Evolutionary conservation across 2,113 vertebrate species (phyloP).

Genomic region (Naja naja): DNA sequence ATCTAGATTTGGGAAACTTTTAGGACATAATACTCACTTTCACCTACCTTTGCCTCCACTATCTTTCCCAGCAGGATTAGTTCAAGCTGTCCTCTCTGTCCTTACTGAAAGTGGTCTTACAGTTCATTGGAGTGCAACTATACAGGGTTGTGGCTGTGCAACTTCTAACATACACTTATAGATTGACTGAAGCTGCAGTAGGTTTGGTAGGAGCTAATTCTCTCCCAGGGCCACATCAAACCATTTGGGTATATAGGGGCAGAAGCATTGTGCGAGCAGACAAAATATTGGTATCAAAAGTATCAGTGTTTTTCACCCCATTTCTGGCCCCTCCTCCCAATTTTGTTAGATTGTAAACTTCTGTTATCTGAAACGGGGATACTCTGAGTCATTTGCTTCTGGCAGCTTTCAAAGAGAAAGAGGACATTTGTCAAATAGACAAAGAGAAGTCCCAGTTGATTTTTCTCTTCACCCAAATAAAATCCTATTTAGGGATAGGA

Average conservation of each 20-base stretch:
- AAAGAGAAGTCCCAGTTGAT: not conserved
- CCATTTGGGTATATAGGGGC: not conserved
- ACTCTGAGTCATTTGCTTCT: not conserved
- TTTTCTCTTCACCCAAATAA: not conserved
- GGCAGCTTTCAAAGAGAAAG: not conserved
- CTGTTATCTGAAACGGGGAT: not conserved
- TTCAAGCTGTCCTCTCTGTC: not conserved
- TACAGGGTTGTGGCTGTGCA: not conserved
- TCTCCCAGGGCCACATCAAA: not conserved
- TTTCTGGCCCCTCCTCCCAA: not conserved
- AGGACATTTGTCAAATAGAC: not conserved
- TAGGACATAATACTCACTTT: not conserved
- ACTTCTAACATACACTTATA: not conserved
- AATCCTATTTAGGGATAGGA: not conserved
- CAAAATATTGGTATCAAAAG: not conserved
- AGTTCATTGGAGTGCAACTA: not conserved
- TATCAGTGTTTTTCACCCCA: not conserved
- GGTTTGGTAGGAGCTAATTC: not conserved
- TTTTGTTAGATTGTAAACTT: not conserved
- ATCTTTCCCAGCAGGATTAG: not conserved
- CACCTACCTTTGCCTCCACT: not conserved
- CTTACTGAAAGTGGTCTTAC: not conserved
- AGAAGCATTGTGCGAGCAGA: not conserved
- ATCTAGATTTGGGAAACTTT: not conserved
- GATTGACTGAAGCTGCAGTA: not conserved